phyloP scores from a whole-genome alignment of 2,888 invertebrate genomes.

The Oxystoma pomonae region DNA sequence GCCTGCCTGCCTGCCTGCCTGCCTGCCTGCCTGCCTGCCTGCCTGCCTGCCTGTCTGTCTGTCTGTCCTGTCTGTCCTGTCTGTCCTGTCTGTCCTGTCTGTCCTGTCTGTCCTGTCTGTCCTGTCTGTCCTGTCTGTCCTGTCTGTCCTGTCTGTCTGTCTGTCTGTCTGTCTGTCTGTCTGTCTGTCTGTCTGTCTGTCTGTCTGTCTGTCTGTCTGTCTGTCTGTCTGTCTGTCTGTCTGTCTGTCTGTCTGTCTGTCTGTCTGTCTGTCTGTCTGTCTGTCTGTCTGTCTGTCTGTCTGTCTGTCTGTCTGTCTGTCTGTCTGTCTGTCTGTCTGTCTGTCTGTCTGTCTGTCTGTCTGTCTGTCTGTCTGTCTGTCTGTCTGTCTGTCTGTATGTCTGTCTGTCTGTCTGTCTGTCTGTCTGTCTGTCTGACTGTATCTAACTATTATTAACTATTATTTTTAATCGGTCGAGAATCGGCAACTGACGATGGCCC shows the following conservation, averaged over 20 bases:
- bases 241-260: constrained; percentile 5
- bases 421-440: background rate
- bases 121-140: constrained; percentile 5
- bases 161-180: constrained; percentile 5
- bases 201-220: constrained; percentile 5
- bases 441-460: no score
- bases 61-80: constrained; percentile 6
- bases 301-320: constrained; percentile 5
- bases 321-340: constrained; percentile 5
- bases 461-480: no score
- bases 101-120: constrained; percentile 5
- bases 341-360: constrained; percentile 5
- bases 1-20: constrained; percentile 14
- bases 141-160: constrained; percentile 5
- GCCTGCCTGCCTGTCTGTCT: constrained; percentile 15
- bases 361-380: constrained; percentile 5
- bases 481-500: no score
- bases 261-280: constrained; percentile 5
- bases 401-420: constrained; percentile 4
- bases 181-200: constrained; percentile 5
- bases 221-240: constrained; percentile 5
- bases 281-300: constrained; percentile 5
- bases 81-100: constrained; percentile 5
- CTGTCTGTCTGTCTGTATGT: background rate
- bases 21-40: constrained; percentile 14